Conservation (phyloP, 2,888 invertebrate species). For the Metopia argyrocephala region DNA sequence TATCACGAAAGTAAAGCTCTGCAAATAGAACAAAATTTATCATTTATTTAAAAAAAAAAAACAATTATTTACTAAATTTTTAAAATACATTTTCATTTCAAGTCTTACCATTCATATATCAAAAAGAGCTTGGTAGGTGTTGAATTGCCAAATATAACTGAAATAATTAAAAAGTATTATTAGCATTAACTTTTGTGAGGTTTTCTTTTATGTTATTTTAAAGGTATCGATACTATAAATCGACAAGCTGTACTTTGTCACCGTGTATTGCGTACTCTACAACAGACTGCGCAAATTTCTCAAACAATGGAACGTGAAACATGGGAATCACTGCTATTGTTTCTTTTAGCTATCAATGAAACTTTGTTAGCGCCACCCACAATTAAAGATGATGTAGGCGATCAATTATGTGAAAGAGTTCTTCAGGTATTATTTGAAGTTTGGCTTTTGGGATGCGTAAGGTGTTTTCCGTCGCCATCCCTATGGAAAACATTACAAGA, state of each 20-base stretch:
- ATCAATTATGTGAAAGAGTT: conserved; percentile 95
- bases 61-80: conserved; percentile 46
- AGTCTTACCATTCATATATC: conserved; percentile 95
- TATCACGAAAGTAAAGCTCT: conserved; percentile 21
- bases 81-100: conserved; percentile 79
- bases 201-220: conserved; percentile 34
- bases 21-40: conserved; percentile 37
- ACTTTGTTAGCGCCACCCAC: conserved; percentile 94
- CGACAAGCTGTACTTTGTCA: conserved; percentile 96
- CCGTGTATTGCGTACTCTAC: conserved; percentile 90
- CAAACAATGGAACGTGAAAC: conserved; percentile 89
- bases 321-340: conserved; percentile 93
- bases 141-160: conserved; percentile 16
- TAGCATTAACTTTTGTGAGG: neutral
- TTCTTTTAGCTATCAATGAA: conserved; percentile 94
- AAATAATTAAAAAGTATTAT: neutral
- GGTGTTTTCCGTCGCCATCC: conserved; percentile 95
- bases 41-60: conserved; percentile 41
- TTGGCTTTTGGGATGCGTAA: conserved; percentile 81
- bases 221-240: conserved; percentile 93
- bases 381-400: conserved; percentile 95
- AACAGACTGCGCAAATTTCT: conserved; percentile 88
- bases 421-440: conserved; percentile 95
- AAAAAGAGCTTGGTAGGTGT: conserved; percentile 87
- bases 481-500: conserved; percentile 96